Evolutionary conservation across 2,888 invertebrate genomes (phyloP).

Genomic region (Zygaena filipendulae): DNA sequence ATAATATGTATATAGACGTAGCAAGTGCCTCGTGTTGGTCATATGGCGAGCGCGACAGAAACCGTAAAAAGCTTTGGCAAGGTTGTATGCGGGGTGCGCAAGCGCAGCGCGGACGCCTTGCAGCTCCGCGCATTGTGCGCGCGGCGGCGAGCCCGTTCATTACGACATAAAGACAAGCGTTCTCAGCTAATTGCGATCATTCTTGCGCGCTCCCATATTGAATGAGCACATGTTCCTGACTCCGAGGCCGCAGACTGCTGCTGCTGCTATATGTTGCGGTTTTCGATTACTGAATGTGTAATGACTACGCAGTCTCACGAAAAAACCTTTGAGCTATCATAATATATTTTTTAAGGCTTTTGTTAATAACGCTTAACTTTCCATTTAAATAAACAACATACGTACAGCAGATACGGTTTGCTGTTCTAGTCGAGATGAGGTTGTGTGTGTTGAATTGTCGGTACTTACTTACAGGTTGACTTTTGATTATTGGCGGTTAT

Average conservation of each 20-base stretch:
- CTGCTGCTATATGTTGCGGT: conserved; percentile 39
- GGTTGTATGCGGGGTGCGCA: conserved; percentile 23
- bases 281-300: conserved; percentile 45
- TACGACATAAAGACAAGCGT: conserved; percentile 30
- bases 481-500: conserved; percentile 54
- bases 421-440: conserved; percentile 15
- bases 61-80: conserved; percentile 55
- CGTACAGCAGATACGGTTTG: conserved; percentile 25
- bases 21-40: conserved; percentile 41
- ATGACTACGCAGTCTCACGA: conserved; percentile 28
- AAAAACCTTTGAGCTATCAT: conserved; percentile 31
- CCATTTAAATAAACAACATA: conserved; percentile 21
- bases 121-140: conserved; percentile 20
- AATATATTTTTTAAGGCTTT: conserved; percentile 27
- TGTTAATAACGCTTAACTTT: conserved; percentile 30
- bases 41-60: conserved; percentile 50
- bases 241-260: conserved; percentile 42
- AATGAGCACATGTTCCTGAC: conserved; percentile 44
- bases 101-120: conserved; percentile 21
- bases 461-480: no score
- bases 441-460: no score
- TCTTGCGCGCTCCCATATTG: conserved; percentile 38
- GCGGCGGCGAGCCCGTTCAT: conserved; percentile 27
- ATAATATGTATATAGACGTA: no score
- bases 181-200: conserved; percentile 40